Base-by-base conservation (phyloP, 2,888 invertebrate species). In the Nymphalis c-album region DNA sequence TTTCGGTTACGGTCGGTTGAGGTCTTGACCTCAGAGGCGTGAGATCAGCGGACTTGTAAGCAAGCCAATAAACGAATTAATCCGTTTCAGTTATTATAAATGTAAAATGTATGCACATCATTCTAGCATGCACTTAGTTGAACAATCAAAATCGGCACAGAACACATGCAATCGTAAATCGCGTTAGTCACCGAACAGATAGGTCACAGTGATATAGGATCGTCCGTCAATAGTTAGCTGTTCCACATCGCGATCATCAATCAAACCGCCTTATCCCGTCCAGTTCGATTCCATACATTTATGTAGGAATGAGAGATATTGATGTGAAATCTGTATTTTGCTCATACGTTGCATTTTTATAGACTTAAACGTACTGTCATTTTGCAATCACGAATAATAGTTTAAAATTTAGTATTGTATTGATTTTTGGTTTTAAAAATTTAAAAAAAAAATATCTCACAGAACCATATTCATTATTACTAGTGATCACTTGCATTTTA, bases 171-270 rank as follows among this genome's bases (percentile, higher is more conserved):
- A 57, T 40, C 57, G 50, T 65, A 60, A 26, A n/a, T 47, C 20
- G 22, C 10, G 18, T 31, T 53, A 60, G 20, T 40, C 50, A 53
- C 31, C 20, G 45, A 65, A 50, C 35, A 53, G 53, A 64, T 64
- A 59, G 48, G 45, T 60, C 51, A 31, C 46, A 65, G 46, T 53
- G 60, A 65, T 65, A 47, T 60, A 22, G 65, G 60, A 65, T 17
- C 60, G 55, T 60, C 65, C 60, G 46, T 65, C 65, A 65, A 48
- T 46, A 65, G 60, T 65, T 47, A 64, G 64, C 60, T 48, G 53
- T 53, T 26, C 35, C 47, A 35, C 35, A 60, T 55, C 51, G 55
- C 22, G 53, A 22, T 35, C 53, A 65, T 65, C 47, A 60, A 60
- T 65, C 65, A 65, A 47, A 47, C 60, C 60, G 55, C 35, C 64